Percentiles rank a stretch among this genome's conserved stretches.
Evolutionary conservation across 2,797 vertebrate species (phyloP).

Genomic region (Percopsis omiscomaycus): DNA sequence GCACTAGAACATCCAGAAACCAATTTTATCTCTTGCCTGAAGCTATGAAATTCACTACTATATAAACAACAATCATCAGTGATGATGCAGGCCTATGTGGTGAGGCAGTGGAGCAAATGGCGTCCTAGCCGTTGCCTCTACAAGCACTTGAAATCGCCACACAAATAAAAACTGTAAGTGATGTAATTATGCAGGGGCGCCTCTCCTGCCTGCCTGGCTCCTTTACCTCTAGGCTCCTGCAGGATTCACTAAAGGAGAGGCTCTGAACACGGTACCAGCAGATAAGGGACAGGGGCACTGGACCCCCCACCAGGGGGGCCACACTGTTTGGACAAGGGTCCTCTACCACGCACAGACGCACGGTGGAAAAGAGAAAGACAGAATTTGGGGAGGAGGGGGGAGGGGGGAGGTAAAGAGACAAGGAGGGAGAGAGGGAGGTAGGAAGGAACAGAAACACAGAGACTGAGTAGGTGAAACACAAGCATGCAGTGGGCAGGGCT

Average conservation of each 20-base stretch:
- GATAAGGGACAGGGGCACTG: conserved; percentile 84
- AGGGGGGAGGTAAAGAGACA: conserved; percentile 37
- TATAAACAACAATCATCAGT: not conserved
- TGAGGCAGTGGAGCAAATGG: too few relatives aligned
- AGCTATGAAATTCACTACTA: not conserved
- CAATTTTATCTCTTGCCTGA: too few relatives aligned
- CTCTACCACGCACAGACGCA: conserved; percentile 77
- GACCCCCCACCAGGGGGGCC: conserved; percentile 80
- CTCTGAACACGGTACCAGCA: conserved; percentile 87
- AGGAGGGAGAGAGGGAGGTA: conserved; percentile 65
- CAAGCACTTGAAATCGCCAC: too few relatives aligned
- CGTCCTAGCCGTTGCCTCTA: too few relatives aligned
- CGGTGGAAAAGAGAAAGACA: conserved; percentile 58
- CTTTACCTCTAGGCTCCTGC: conserved; percentile 87
- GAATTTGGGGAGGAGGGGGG: conserved; percentile 43
- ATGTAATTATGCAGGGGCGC: conserved; percentile 23
- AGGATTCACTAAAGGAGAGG: conserved; percentile 87
- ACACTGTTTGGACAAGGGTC: conserved; percentile 83
- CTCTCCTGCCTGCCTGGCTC: conserved; percentile 68
- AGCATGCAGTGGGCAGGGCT: conserved; percentile 70
- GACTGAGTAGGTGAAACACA: conserved; percentile 74
- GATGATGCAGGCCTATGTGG: not conserved
- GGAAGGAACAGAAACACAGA: conserved; percentile 76
- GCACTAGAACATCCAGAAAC: too few relatives aligned
- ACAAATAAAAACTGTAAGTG: not conserved